Conservation (phyloP, 2,888 invertebrate genomes). For the Lycophotia porphyrea region DNA sequence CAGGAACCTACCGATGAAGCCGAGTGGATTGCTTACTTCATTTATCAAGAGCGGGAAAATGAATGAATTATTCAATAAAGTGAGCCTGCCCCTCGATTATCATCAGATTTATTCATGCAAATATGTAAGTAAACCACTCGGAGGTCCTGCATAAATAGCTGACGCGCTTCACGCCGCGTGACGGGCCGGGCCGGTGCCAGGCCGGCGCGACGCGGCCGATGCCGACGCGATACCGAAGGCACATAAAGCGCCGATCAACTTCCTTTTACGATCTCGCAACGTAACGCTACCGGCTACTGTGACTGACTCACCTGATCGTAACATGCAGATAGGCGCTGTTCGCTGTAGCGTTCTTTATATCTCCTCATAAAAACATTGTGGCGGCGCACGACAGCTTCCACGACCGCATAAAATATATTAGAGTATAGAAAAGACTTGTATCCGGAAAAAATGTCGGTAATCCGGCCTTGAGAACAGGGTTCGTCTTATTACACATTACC, state of each 20-base stretch:
- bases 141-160: not conserved
- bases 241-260: constrained; percentile 22
- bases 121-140: not conserved
- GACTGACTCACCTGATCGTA: constrained; percentile 52
- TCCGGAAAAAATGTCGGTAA: constrained; percentile 8
- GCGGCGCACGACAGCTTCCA: not conserved
- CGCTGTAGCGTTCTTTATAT: constrained; percentile 43
- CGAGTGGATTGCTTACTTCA: not conserved
- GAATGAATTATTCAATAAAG: constrained; percentile 14
- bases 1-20: not conserved
- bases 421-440: not conserved
- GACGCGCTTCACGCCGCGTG: not conserved
- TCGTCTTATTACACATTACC: not conserved
- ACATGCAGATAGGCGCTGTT: constrained; percentile 47
- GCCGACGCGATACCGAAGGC: constrained; percentile 31
- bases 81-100: constrained; percentile 13
- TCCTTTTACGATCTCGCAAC: constrained; percentile 53
- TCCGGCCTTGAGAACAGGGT: not conserved
- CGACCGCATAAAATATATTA: not conserved
- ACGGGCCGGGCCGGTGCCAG: constrained; percentile 3
- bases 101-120: constrained; percentile 12
- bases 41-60: constrained; percentile 11
- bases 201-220: constrained; percentile 15
- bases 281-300: constrained; percentile 29
- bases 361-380: constrained; percentile 42